Base-by-base conservation (phyloP, 2,888 invertebrate species). In the Charanyca ferruginea region DNA sequence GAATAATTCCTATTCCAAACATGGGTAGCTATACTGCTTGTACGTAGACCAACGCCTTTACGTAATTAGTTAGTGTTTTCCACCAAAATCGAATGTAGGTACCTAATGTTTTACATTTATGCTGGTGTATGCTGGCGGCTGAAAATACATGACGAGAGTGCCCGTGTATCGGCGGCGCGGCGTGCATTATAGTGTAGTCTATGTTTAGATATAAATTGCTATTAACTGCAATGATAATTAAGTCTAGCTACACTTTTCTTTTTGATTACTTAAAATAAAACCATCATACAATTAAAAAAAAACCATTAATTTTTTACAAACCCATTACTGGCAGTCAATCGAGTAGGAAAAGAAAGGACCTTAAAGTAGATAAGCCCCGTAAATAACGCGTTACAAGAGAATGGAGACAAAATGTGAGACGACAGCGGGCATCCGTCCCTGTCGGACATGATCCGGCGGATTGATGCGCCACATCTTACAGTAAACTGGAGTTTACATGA, bases 391-490 rank as follows among this genome's bases (percentile, higher is more conserved):
- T 70, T 70, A 55, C 53, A 62, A 64, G 61, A 68, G 77, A 80
- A 81, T 75, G 66, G 75, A 75, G 75, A 81, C 81, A 77, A 67
- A 81, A 74, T 65, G 64, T 70, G 75, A 77, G 72, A 71, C 61
- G 77, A 79, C 79, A 66, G 75, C 49, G 54, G 58, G 59, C 72
- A 81, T 81, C 68, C 64, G 64, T 81, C 69, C 61, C 45, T 72
- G 82, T 81, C 82, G 32, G 51, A 59, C 73, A 71, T 84, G 83
- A 85, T 85, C 86, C 82, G 66, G 58, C 81, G 80, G 84, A 87
- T 86, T 87, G 86, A 87, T 86, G 80, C 70, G 74, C 38, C 79
- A 77, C 74, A 58, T 66, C 73, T 68, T 73, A 62, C 45, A 41
- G 55, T 66, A 55, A 59, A 54, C 42, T 6, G 1, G 25, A 8